These are phyloP conservation scores for Selene dorsalis DNA, from an alignment of 2,797 vertebrate genomes.

Conservation along the genomic window DNA sequence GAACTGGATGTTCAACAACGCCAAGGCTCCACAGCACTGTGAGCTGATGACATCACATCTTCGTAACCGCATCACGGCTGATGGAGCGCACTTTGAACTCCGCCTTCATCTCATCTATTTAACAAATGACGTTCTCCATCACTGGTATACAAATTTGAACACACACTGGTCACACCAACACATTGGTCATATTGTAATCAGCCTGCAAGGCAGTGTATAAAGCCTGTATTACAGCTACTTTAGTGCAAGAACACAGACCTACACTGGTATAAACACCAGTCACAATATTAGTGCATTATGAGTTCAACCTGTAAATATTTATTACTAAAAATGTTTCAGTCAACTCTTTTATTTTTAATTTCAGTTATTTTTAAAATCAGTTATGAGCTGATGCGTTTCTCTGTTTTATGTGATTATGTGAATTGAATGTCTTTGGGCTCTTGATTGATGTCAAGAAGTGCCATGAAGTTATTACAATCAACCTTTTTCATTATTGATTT, in stretches of 20 bases:
- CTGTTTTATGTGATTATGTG: not conserved
- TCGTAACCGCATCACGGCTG: slow-evolving; percentile 92
- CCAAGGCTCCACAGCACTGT: slow-evolving; percentile 92
- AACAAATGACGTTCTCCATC: slow-evolving; percentile 96
- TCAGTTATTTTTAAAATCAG: not conserved
- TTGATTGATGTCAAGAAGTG: too few species aligned
- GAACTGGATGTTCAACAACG: slow-evolving; percentile 99
- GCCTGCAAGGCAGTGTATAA: not conserved
- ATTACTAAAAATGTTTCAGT: not conserved
- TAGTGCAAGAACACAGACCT: not conserved
- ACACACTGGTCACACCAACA: not conserved
- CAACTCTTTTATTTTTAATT: too few species aligned
- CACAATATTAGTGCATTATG: too few species aligned
- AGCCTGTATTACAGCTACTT: not conserved
- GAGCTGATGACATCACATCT: slow-evolving; percentile 96
- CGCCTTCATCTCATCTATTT: slow-evolving; percentile 97
- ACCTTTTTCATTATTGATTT: not conserved
- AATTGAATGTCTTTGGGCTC: not conserved
- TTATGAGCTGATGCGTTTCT: not conserved
- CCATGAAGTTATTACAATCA: too few species aligned
- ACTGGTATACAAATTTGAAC: slow-evolving; percentile 86
- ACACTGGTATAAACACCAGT: not conserved
- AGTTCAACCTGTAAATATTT: not conserved
- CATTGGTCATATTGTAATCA: not conserved
- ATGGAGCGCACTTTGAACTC: slow-evolving; percentile 94